Base-by-base conservation (phyloP, 1,140 invertebrate species). In the Pantala flavescens region DNA sequence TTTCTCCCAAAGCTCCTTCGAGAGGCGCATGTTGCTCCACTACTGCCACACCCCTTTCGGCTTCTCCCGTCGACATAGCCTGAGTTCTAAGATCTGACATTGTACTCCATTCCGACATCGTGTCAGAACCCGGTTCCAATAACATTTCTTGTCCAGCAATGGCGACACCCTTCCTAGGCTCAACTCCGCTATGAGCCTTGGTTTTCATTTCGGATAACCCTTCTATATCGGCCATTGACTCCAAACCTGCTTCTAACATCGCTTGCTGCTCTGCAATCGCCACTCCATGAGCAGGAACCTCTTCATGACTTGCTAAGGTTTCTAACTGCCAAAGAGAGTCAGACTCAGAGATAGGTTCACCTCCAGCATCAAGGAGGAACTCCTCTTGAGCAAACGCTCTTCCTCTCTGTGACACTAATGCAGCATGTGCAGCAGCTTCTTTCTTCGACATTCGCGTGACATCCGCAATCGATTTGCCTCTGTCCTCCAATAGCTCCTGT, bases 1-100 rank as follows among this genome's bases (percentile, higher is more conserved):
- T 43, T 16, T n/a, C 16, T 10, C 11, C 74, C 11, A 63, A 21
- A 36, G 24, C 86, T 74, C 86, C 87, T 80, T 89, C 87, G 36
- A 89, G 84, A 77, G 89, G 87, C 43, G 90, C 85, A 79, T 89
- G 89, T 80, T 90, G 90, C 80, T 89, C 87, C 75, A 90, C 85
- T 10, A 90, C 83, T 55, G 86, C 84, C 24, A 90, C 80, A 74
- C 85, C 86, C 80, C 87, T 85, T 78, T 90, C 86, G 14, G 90
- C 79, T 28, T 84, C 82, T 78, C 88, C 86, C 19, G 72, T 43
- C 9, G 71, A 71, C 10, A 73, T 7, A 11, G 42, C 28, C n/a
- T 36, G 72, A 42, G 72, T 21, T 19, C 24, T 36, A 10, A 42
- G 9, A 19, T 42, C 42, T 21, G 36, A 42, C 14, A 24, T 12